These are phyloP conservation scores for Bicyclus anynana DNA, from an alignment of 1,140 invertebrate genomes.

Conservation along the genomic window DNA sequence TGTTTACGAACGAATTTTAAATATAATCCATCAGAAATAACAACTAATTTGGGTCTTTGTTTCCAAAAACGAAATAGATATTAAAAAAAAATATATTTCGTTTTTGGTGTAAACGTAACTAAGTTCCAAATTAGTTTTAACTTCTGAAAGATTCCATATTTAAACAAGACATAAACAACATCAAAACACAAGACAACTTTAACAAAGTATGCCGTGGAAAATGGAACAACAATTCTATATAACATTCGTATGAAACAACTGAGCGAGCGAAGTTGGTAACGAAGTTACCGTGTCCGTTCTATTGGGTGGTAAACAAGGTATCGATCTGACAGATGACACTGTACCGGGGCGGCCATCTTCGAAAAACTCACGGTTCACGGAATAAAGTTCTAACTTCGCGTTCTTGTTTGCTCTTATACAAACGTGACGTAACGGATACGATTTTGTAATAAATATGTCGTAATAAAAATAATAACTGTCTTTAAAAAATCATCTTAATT, in stretches of 20 bases:
- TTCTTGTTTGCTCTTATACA: neutral
- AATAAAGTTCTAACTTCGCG: neutral
- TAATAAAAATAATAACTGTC: too few species aligned
- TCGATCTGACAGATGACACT: conserved; percentile 23
- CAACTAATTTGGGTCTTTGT: too few species aligned
- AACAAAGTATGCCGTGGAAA: neutral
- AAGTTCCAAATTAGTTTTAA: too few species aligned
- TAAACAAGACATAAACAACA: neutral
- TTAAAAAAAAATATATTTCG: too few species aligned
- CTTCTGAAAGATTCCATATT: too few species aligned
- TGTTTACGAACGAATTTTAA: too few species aligned
- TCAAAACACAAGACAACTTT: too few species aligned
- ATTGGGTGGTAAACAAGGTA: conserved; percentile 13
- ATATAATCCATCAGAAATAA: too few species aligned
- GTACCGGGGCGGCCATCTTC: conserved; percentile 26
- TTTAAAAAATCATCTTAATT: too few species aligned
- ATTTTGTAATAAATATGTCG: neutral
- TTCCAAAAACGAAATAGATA: too few species aligned
- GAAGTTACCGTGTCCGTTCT: neutral
- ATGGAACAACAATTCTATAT: neutral
- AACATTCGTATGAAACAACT: neutral
- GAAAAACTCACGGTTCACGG: neutral
- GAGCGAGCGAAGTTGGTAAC: neutral
- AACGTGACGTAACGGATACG: neutral
- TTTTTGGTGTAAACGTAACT: too few species aligned